phyloP scores from a whole-genome alignment of 2,797 vertebrate species.

The Chloroceryle inda region DNA sequence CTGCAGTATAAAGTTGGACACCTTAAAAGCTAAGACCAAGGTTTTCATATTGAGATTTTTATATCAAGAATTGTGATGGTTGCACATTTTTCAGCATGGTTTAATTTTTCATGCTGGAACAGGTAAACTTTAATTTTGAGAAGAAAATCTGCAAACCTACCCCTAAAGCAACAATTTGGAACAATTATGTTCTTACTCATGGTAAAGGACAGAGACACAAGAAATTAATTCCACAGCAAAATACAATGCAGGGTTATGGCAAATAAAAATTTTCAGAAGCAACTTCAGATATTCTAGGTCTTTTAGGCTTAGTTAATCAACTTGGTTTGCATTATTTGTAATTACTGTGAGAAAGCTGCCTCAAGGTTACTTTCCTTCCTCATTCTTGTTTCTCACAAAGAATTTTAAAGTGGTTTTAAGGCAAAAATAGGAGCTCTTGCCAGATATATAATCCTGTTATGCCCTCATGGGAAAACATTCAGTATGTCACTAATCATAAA shows the following conservation, averaged over 20 bases:
- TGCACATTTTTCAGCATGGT: neutral
- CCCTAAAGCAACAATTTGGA: conserved; percentile 28
- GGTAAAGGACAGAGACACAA: neutral
- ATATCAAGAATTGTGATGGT: neutral
- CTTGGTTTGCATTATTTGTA: neutral
- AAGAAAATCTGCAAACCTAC: conserved; percentile 2
- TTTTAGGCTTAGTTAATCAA: conserved; percentile 9
- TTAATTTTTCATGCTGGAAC: neutral
- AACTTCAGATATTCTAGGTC: neutral
- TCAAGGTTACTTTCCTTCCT: neutral
- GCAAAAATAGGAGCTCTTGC: neutral
- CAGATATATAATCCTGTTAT: neutral
- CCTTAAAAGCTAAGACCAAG: neutral
- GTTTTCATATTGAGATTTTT: neutral
- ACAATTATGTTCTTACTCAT: neutral
- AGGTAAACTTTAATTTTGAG: neutral
- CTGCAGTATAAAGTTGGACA: neutral
- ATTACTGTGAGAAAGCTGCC: neutral
- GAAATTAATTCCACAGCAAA: conserved; percentile 14
- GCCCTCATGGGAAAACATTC: neutral
- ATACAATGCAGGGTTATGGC: neutral
- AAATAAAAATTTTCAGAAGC: neutral
- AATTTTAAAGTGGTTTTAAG: neutral
- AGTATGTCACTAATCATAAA: neutral
- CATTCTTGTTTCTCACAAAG: neutral